Evolutionary conservation across 2,113 vertebrate species (phyloP).

Genomic region (Patagioenas fasciata): DNA sequence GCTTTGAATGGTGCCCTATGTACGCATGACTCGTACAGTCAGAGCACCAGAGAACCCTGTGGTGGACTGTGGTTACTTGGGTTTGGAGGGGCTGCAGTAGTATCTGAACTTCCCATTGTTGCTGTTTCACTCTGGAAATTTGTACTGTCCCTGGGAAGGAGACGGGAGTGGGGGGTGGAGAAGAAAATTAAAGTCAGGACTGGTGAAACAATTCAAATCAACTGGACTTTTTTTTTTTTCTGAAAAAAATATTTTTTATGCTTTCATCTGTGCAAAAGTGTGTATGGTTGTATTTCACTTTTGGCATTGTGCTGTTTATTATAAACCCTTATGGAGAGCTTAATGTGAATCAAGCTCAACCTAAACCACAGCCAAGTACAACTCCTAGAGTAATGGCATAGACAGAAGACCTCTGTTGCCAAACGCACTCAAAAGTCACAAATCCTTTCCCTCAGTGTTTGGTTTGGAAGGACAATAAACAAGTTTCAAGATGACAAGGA

Average conservation of each 20-base stretch:
- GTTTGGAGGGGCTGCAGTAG: neutral
- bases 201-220: neutral
- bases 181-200: neutral
- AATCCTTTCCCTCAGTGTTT: neutral
- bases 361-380: neutral
- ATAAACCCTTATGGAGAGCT: neutral
- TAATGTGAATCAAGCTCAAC: neutral
- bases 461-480: neutral
- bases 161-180: no score
- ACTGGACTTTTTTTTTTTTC: neutral
- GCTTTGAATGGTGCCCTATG: neutral
- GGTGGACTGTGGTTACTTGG: neutral
- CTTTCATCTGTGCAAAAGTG: neutral
- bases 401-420: neutral
- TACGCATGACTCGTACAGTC: neutral
- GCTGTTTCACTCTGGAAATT: neutral
- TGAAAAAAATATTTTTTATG: neutral
- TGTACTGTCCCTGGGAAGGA: neutral
- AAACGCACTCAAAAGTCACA: neutral
- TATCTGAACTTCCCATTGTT: neutral
- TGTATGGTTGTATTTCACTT: neutral
- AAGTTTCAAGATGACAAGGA: neutral
- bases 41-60: neutral
- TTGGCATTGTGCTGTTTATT: neutral
- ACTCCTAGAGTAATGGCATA: neutral